A percentile compares a stretch with the other conserved stretches of the same genome.
These are phyloP conservation scores for Laothoe populi DNA, from an alignment of 2,888 invertebrate genomes.

Conservation along the genomic window DNA sequence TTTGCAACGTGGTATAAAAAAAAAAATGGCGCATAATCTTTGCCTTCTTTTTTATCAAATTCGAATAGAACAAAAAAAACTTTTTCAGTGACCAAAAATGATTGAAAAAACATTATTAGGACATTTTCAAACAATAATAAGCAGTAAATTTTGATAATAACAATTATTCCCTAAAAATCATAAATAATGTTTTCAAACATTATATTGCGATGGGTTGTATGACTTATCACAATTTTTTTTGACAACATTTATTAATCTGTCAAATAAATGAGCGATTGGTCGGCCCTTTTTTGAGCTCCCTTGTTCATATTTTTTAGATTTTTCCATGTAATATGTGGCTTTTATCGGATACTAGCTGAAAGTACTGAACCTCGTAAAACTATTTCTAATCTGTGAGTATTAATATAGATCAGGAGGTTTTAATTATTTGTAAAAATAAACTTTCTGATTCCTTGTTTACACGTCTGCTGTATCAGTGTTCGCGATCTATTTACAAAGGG, in stretches of 20 bases:
- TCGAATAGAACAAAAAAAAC: no score
- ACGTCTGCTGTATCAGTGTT: slow-evolving; percentile 70
- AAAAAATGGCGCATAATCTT: no score
- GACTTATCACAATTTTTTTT: no score
- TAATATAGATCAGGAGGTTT: slow-evolving; percentile 11
- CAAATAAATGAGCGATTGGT: slow-evolving; percentile 59
- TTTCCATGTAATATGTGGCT: slow-evolving; percentile 73
- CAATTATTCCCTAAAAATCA: no score
- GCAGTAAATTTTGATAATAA: no score
- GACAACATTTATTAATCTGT: slow-evolving; percentile 49
- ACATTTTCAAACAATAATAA: no score
- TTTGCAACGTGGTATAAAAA: no score
- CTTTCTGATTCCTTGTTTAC: slow-evolving; percentile 71
- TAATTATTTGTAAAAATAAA: slow-evolving; percentile 44
- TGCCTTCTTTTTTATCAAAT: no score
- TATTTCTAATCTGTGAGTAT: slow-evolving; percentile 65
- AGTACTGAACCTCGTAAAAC: slow-evolving; percentile 53
- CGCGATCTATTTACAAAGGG: slow-evolving; percentile 77
- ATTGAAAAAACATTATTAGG: no score
- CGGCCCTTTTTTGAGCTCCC: slow-evolving; percentile 59
- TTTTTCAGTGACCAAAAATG: no score
- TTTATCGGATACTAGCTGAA: slow-evolving; percentile 59
- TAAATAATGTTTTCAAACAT: no score
- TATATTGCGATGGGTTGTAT: no score
- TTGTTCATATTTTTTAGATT: slow-evolving; percentile 65